Base-by-base conservation (phyloP, 2,888 invertebrate genomes). In the Baronia brevicornis region DNA sequence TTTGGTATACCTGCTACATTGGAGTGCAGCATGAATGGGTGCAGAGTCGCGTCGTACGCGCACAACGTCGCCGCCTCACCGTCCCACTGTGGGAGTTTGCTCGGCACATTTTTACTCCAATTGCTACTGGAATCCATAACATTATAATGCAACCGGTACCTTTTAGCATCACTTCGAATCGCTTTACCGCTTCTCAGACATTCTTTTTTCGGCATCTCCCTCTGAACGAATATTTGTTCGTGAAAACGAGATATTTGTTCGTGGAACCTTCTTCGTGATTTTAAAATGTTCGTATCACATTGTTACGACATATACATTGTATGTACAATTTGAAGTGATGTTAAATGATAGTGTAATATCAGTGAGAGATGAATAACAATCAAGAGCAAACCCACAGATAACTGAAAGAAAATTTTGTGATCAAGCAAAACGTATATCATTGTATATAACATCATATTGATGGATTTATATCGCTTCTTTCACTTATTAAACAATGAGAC, bases 61-160 rank as follows among this genome's bases (percentile, higher is more conserved):
- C 77, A 70, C 60, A 73, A 56, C 27, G 78, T 67, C 42, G 74
- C 68, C 55, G 71, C 73, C 54, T 78, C 79, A 51, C 73, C 77
- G 57, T 77, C 80, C 82, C 80, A 79, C 63, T 71, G 72, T 72
- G 71, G 71, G 63, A 74, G 69, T 60, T 68, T 70, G 60, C 61
- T 57, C 57, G 62, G 48, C 61, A 59, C 63, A 57, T 59, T 63
- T 61, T 64, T 74, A 72, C 78, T 75, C 80, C 80, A 80, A 62
- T 70, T 70, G 73, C 78, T 78, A 74, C 80, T 80, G 82, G 65
- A 80, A 82, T 60, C 66, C 65, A 74, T 33, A 54, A 58, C 36
- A 49, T 39, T 43, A 42, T 46, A 37, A 46, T 48, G 46, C 44
- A 47, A 42, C 41, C 33, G 26, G 40, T 34, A 30, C 29, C 34